These are phyloP conservation scores for Danio aesculapii DNA, from an alignment of 2,797 vertebrate species.

Conservation along the genomic window DNA sequence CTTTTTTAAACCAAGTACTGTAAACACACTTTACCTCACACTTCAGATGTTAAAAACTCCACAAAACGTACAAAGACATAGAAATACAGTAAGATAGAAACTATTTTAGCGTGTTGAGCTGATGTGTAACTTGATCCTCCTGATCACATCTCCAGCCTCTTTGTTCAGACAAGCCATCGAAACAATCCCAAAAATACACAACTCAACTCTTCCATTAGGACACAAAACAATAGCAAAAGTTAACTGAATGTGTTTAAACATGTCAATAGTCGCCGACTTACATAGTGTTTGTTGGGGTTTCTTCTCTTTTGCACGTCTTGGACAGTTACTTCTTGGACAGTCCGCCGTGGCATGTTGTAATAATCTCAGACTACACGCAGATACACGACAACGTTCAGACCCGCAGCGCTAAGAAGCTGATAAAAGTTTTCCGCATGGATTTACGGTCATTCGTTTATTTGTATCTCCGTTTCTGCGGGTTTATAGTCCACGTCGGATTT, in stretches of 20 bases:
- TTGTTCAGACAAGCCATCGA: constrained; percentile 40
- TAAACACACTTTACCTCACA: not conserved
- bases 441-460: constrained; percentile 65
- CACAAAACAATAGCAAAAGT: not conserved
- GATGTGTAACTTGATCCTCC: constrained; percentile 77
- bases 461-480: constrained; percentile 33
- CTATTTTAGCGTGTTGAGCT: not conserved
- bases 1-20: not conserved
- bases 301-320: constrained; percentile 85
- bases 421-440: constrained; percentile 66
- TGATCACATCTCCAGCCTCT: constrained; percentile 69
- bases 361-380: constrained; percentile 18
- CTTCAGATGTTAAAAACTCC: not conserved
- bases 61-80: not conserved
- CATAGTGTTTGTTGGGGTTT: constrained; percentile 86
- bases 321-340: constrained; percentile 82
- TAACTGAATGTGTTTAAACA: not conserved
- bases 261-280: constrained; percentile 66
- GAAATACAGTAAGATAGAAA: not conserved
- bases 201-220: not conserved
- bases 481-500: constrained; percentile 57
- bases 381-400: constrained; percentile 59
- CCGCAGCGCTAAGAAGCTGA: constrained; percentile 41
- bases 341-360: constrained; percentile 80
- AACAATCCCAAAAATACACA: not conserved